Percentiles rank a stretch among this genome's conserved stretches.
Conservation (phyloP, 2,797 vertebrate genomes). For the Psittacula derbiana region DNA sequence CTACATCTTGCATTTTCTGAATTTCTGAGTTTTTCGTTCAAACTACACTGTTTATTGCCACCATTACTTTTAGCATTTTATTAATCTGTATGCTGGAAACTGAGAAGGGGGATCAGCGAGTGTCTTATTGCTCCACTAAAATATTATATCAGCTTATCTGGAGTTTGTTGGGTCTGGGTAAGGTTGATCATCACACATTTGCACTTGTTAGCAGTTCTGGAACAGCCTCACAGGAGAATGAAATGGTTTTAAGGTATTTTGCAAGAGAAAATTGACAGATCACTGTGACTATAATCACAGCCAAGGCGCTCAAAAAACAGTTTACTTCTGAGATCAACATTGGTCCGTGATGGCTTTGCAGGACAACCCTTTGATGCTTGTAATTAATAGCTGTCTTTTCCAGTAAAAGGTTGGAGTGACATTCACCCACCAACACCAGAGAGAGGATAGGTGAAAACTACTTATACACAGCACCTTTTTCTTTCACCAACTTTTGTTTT, state of each 20-base stretch:
- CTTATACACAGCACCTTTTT: neutral
- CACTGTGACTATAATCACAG: neutral
- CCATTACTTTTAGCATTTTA: neutral
- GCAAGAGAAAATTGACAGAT: neutral
- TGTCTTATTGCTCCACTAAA: neutral
- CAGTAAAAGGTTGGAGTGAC: neutral
- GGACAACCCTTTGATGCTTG: neutral
- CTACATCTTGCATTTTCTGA: neutral
- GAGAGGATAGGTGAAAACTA: neutral
- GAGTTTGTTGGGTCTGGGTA: neutral
- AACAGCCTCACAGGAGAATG: neutral
- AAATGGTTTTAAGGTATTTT: neutral
- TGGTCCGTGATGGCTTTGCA: neutral
- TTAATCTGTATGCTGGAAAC: neutral
- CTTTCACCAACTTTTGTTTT: neutral
- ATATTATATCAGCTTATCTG: neutral
- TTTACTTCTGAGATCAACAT: neutral
- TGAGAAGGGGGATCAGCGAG: neutral
- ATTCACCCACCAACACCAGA: neutral
- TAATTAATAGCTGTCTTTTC: neutral
- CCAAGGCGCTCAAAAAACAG: fast-evolving
- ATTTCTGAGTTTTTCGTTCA: neutral
- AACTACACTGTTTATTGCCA: neutral
- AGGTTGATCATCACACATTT: neutral
- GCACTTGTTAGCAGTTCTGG: neutral